Conservation (phyloP, 2,797 vertebrate species). For the Odontamblyopus rebecca region DNA sequence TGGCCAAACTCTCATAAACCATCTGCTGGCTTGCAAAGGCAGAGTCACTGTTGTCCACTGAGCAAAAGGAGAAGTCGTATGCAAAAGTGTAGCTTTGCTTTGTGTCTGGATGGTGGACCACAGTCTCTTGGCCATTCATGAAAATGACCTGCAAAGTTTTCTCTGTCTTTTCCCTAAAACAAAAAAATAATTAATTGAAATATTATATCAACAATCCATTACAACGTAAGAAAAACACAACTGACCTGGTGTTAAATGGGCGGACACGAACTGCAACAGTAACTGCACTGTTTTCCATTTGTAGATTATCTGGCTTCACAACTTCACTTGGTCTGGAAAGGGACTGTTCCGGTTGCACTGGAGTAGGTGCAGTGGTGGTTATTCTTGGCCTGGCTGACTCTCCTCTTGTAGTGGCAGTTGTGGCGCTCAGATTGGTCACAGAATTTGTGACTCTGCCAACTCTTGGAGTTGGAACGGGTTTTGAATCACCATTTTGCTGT, state of each 20-base stretch:
- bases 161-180: constrained; percentile 83
- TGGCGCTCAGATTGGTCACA: constrained; percentile 31
- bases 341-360: constrained; percentile 31
- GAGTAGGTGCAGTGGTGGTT: constrained; percentile 17
- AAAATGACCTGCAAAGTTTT: constrained; percentile 81
- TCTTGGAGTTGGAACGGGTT: constrained; percentile 35
- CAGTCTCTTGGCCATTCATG: constrained; percentile 81
- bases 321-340: constrained; percentile 26
- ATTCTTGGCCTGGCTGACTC: constrained; percentile 29
- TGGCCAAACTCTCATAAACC: constrained; percentile 84
- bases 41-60: constrained; percentile 79
- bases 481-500: constrained; percentile 24
- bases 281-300: constrained; percentile 89
- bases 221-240: background rate
- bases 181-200: constrained; percentile 5
- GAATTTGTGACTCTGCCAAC: constrained; percentile 12
- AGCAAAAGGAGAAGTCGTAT: constrained; percentile 91
- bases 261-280: constrained; percentile 90
- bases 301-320: constrained; percentile 57
- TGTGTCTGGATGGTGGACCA: constrained; percentile 82
- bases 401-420: constrained; percentile 29
- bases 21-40: constrained; percentile 82
- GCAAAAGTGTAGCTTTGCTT: constrained; percentile 84
- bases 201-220: background rate
- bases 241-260: constrained; percentile 89